Evolutionary conservation across 2,113 vertebrate genomes (phyloP), one percentile per base, ranked within the genome.

Genomic region (Pomatostomus ruficeps): DNA sequence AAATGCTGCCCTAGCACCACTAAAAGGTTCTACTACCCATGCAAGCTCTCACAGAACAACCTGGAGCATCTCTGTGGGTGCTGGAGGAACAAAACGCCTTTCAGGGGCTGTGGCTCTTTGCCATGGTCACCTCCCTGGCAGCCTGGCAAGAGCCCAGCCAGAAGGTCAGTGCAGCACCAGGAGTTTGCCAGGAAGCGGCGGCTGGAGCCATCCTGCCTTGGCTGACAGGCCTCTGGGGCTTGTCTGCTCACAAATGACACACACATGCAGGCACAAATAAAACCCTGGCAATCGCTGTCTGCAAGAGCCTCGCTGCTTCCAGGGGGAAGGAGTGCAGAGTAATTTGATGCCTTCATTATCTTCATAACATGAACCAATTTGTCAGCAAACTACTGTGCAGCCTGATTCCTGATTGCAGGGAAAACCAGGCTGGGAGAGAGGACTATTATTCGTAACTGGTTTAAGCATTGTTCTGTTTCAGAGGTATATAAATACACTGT

Each of bases 271-370:
- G 35, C 93, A 85, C 88, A 91, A 89, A 94, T 61, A 79, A 91
- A 94, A 66, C 78, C 82, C 91, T 96, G 93, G 91, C 91, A 96
- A 91, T 81, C 72, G 9, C 94, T 79, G 71, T 15, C 90, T 93
- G 93, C 91, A 72, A 84, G 54, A 95, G 87, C 85, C 85, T 90
- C 3, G 0, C 72, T 81, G 93, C 93, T 96, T 97, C 94, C 93
- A 97, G 88, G 88, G 94, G 90, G 90, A 97, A 95, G 91, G 89
- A 97, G 70, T 38, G 93, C 91, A 45, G 38, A 83, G 95, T 95
- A 96, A 94, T 96, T 97, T 95, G 96, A 97, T 96, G 95, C 95
- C 95, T 96, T 97, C 91, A 97, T 97, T 96, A 95, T 97, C 96
- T 96, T 91, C 77, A 71, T 89, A 96, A 95, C 91, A 96, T 26